phyloP scores from a whole-genome alignment of 2,797 vertebrate species.

The Neoniphon sammara region DNA sequence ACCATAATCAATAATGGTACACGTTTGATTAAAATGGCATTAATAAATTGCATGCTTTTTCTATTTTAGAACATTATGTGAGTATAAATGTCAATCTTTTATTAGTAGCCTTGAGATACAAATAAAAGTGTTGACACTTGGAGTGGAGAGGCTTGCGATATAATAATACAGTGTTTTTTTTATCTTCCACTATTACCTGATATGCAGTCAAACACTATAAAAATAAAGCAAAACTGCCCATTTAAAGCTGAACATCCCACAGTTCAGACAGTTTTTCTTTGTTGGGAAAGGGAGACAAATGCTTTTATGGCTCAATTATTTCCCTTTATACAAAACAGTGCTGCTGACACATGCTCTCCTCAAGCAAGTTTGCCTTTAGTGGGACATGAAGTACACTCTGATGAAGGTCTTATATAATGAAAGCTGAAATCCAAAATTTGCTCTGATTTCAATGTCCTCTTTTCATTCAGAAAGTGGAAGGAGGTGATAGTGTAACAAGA shows the following conservation, averaged over 20 bases:
- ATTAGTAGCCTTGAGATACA: no score
- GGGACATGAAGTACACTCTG: neutral
- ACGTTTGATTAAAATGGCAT: neutral
- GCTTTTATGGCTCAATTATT: neutral
- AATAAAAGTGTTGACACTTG: no score
- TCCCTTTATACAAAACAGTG: neutral
- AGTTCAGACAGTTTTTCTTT: neutral
- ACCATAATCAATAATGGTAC: neutral
- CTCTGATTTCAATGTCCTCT: neutral
- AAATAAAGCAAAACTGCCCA: no score
- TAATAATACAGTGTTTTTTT: no score
- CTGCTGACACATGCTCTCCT: neutral
- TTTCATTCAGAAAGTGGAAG: neutral
- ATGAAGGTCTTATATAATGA: neutral
- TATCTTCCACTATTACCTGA: neutral
- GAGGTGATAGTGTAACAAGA: neutral
- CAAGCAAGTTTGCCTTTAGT: neutral
- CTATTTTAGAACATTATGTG: no score
- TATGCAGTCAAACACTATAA: no score
- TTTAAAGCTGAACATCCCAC: no score
- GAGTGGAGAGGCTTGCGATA: no score
- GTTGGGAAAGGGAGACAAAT: neutral
- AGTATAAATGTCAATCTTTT: no score
- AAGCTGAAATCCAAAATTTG: neutral
- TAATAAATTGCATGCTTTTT: no score